Conservation (phyloP, 2,113 vertebrate genomes). For the Spea multiplicata region DNA sequence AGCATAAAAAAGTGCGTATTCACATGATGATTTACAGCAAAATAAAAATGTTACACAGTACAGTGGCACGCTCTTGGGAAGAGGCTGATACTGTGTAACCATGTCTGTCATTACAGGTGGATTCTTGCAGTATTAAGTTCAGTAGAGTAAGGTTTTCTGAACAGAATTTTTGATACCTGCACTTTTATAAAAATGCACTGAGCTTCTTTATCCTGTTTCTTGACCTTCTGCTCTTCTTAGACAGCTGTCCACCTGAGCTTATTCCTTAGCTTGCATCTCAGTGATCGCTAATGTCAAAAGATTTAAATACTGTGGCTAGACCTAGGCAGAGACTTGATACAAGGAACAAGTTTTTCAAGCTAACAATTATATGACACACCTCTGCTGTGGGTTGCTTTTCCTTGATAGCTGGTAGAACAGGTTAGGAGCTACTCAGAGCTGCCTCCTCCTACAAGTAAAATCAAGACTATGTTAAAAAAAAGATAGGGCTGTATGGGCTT, state of each 20-base stretch:
- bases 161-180: too few relatives aligned
- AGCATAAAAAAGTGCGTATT: too few relatives aligned
- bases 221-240: too few relatives aligned
- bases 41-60: too few relatives aligned
- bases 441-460: slow-evolving; percentile 11
- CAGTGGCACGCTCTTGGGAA: too few relatives aligned
- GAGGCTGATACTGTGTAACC: neutral
- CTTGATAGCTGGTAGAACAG: slow-evolving; percentile 30
- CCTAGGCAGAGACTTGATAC: neutral
- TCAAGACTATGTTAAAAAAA: slow-evolving; percentile 1
- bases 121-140: neutral
- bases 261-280: neutral
- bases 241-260: too few relatives aligned
- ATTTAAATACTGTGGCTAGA: neutral
- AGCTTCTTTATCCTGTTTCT: too few relatives aligned
- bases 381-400: slow-evolving; percentile 22
- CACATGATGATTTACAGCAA: too few relatives aligned
- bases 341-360: slow-evolving; percentile 40
- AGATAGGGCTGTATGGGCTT: neutral
- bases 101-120: neutral
- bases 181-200: too few relatives aligned
- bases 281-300: slow-evolving; percentile 5
- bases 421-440: slow-evolving; percentile 24
- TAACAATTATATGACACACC: slow-evolving; percentile 30
- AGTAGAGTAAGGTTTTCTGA: neutral